Conservation (phyloP, 1,140 invertebrate genomes). For the Periplaneta americana region DNA sequence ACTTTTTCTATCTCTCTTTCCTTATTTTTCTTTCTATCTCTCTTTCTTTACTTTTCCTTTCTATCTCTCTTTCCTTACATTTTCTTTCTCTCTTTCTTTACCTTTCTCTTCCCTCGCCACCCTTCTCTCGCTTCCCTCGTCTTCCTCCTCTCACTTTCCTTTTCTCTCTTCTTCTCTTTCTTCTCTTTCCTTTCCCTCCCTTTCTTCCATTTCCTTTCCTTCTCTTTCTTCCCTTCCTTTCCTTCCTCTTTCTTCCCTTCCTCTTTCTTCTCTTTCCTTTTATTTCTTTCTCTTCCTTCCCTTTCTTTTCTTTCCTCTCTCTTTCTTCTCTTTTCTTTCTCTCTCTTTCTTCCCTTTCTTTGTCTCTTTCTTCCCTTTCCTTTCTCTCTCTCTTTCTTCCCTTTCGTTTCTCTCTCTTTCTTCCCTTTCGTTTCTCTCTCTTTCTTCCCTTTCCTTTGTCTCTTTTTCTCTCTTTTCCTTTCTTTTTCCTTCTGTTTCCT, state of each 20-base stretch:
- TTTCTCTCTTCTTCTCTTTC: background rate
- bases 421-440: background rate
- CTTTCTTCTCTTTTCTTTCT: background rate
- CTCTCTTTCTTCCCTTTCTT: background rate
- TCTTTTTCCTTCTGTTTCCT: no score
- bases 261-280: background rate
- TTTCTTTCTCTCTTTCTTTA: background rate
- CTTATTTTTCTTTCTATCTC: background rate
- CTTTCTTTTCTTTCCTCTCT: background rate
- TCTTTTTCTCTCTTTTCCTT: no score
- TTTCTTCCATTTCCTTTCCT: no score
- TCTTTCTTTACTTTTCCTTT: background rate
- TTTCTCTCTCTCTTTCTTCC: no score
- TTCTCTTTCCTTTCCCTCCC: no score
- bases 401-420: no score
- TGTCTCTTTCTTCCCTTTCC: background rate
- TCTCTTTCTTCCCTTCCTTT: no score
- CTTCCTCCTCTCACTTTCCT: background rate
- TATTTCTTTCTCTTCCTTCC: background rate
- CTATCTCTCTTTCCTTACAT: background rate
- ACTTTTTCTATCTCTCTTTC: background rate
- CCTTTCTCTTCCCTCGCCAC: background rate
- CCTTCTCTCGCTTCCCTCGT: background rate
- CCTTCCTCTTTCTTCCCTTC: no score
- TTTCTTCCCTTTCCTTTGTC: no score